Conservation (phyloP, 2,888 invertebrate species). For the Tetragonula carbonaria region DNA sequence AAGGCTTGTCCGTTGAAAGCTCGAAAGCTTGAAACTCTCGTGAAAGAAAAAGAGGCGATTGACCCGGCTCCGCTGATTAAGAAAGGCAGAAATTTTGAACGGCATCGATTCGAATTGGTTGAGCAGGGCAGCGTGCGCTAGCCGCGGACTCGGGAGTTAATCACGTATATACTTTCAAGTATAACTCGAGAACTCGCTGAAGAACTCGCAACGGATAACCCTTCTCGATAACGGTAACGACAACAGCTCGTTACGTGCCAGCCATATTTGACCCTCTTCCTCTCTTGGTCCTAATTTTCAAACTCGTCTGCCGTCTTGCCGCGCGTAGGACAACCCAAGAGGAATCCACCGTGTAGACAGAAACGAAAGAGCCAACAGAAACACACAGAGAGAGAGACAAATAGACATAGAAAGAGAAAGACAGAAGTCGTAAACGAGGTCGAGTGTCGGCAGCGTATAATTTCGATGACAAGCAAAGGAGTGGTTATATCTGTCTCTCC, state of each 20-base stretch:
- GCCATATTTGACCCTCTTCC: slow-evolving; percentile 55
- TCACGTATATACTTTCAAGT: slow-evolving; percentile 44
- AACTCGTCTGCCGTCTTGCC: slow-evolving; percentile 56
- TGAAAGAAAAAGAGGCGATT: neutral
- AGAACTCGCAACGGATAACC: slow-evolving; percentile 42
- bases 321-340: slow-evolving; percentile 43
- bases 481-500: slow-evolving; percentile 72
- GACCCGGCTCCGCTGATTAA: slow-evolving; percentile 3
- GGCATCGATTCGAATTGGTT: slow-evolving; percentile 38
- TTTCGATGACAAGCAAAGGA: slow-evolving; percentile 78
- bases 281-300: slow-evolving; percentile 51
- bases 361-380: slow-evolving; percentile 35
- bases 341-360: slow-evolving; percentile 53
- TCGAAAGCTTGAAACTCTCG: neutral
- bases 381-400: neutral
- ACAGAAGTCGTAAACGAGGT: slow-evolving; percentile 71
- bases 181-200: slow-evolving; percentile 29
- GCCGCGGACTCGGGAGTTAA: slow-evolving; percentile 31
- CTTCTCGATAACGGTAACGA: slow-evolving; percentile 60
- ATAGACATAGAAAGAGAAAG: slow-evolving; percentile 19
- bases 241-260: slow-evolving; percentile 65
- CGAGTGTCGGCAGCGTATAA: slow-evolving; percentile 76
- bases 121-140: slow-evolving; percentile 30
- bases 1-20: neutral
- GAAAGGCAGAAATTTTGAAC: slow-evolving; percentile 28